Base-by-base conservation (phyloP, 1,140 invertebrate species). In the Frieseomelitta varia region DNA sequence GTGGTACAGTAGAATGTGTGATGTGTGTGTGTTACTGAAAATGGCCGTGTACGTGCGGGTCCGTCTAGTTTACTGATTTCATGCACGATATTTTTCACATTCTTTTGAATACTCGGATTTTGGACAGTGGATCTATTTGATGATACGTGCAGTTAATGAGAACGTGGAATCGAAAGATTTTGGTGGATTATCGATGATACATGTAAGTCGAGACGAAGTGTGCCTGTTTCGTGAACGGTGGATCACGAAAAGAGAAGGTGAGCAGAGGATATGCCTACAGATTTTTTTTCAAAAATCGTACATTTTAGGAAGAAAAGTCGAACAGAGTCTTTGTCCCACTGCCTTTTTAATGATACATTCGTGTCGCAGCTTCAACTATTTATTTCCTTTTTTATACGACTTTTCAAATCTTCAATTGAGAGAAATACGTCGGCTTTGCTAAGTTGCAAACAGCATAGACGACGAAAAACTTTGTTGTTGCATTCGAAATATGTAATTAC, bases 31-130 rank as follows among this genome's bases (percentile, higher is more conserved):
- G 89, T 88, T 89, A 80, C 88, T 91, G 92, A 93, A 93, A 93
- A 93, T 93, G 93, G 93, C 93, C 92, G 93, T 90, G 86, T 87
- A 86, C 85, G 85, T 82, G 72, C 72, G 87, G 81, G 58, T 89
- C 85, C 69, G 75, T 89, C 78, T 87, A 86, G 79, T 85, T 90
- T 84, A 61, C 76, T 81, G 82, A 90, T 89, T 79, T 88, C 79
- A 63, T 68, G 39, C 79, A 63, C 71, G 39, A 89, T 88, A 90
- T 51, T 58, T 86, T 67, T 27, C 67, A 53, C 67, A 71, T 63
- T 83, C 61, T 30, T 39, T 39, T 17, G 11, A 55, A 55, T 56
- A 61, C 51, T 76, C 21, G 11, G 39, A 30, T 53, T 58, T 61
- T 65, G 53, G 61, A 71, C 77, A 58, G 56, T 56, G 61, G 14